Evolutionary conservation across 1,140 invertebrate species (phyloP).

Genomic region (Agraylea sexmaculata): DNA sequence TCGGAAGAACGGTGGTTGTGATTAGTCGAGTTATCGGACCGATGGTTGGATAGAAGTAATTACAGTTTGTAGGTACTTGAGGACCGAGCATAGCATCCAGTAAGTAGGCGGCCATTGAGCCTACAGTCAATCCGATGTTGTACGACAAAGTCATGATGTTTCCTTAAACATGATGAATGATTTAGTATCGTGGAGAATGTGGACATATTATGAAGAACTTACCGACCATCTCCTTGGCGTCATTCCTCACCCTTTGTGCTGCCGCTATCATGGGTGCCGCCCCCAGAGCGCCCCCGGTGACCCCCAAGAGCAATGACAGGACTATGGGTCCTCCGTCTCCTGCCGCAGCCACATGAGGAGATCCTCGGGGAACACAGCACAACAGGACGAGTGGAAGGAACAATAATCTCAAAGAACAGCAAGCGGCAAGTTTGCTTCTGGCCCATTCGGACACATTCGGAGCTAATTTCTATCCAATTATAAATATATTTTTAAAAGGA

Average conservation of each 20-base stretch:
- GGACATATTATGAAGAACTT: constrained; percentile 7
- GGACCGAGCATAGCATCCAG: constrained; percentile 62
- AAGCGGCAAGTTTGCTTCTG: constrained; percentile 56
- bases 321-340: constrained; percentile 44
- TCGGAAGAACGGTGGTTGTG: constrained; percentile 12
- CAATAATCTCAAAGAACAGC: constrained; percentile 54
- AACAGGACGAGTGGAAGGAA: constrained; percentile 70
- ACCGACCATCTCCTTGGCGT: constrained; percentile 38
- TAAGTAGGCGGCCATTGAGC: constrained; percentile 71
- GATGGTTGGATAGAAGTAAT: constrained; percentile 15
- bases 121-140: constrained; percentile 69
- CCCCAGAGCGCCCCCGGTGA: constrained; percentile 78
- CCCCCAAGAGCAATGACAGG: constrained; percentile 62
- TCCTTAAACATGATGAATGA: constrained; percentile 40
- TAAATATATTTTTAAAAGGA: constrained; percentile 3
- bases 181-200: not conserved
- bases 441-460: constrained; percentile 71
- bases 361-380: constrained; percentile 60
- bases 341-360: constrained; percentile 61
- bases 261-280: constrained; percentile 86
- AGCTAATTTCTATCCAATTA: constrained; percentile 53
- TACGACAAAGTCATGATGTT: constrained; percentile 91
- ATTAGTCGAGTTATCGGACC: constrained; percentile 12
- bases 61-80: constrained; percentile 34
- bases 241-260: constrained; percentile 57